These are phyloP conservation scores for Trinectes maculatus DNA, from an alignment of 2,113 vertebrate genomes.

Conservation along the genomic window DNA sequence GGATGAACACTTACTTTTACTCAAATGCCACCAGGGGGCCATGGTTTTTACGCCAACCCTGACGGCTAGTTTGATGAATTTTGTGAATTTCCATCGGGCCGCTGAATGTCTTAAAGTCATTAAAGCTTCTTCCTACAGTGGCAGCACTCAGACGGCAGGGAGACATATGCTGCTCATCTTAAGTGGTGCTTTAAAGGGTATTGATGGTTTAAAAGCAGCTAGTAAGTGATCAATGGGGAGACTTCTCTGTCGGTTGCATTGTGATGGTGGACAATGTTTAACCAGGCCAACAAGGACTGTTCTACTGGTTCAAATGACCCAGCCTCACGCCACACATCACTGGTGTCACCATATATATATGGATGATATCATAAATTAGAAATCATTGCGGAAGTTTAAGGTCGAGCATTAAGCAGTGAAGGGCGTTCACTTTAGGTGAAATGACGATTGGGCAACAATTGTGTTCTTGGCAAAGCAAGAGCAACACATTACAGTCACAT, in stretches of 20 bases:
- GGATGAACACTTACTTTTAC: too few relatives aligned
- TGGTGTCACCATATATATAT: conserved; percentile 6
- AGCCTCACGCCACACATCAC: not conserved
- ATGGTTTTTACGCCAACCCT: too few relatives aligned
- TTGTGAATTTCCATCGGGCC: conserved; percentile 12
- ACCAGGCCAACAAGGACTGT: conserved; percentile 19
- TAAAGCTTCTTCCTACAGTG: conserved; percentile 19
- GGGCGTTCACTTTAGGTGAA: conserved; percentile 51
- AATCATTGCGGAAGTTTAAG: conserved; percentile 10
- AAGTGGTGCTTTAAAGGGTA: conserved; percentile 81
- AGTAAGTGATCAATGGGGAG: conserved; percentile 74
- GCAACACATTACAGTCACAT: conserved; percentile 67
- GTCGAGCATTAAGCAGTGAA: conserved; percentile 5
- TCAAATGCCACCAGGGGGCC: too few relatives aligned
- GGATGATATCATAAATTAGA: not conserved
- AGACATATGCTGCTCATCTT: conserved; percentile 74
- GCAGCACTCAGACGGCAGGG: conserved; percentile 55
- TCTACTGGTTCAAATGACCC: not conserved
- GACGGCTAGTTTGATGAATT: conserved; percentile 30
- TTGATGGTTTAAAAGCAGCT: conserved; percentile 81
- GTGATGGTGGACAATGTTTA: conserved; percentile 41
- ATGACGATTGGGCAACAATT: conserved; percentile 64
- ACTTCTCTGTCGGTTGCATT: conserved; percentile 59
- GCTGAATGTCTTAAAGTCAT: conserved; percentile 26
- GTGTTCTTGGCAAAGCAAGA: conserved; percentile 63